A percentile compares a stretch with the other conserved stretches of the same genome.
phyloP scores from a whole-genome alignment of 2,888 invertebrate genomes.

The Andrena bicolor region DNA sequence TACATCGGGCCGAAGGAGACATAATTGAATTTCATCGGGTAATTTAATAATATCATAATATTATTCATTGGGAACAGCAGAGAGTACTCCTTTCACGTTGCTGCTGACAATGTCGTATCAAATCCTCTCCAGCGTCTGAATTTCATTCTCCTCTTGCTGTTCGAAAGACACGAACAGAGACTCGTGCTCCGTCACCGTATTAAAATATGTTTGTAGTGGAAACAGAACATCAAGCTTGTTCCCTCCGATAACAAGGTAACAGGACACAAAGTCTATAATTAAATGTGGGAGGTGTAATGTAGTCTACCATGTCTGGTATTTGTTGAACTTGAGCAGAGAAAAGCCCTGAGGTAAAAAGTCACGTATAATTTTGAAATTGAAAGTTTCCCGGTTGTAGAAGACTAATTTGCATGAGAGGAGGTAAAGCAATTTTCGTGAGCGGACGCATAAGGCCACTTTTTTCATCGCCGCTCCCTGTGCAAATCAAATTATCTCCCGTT shows the following conservation, averaged over 20 bases:
- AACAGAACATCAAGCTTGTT: too few species aligned
- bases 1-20: not conserved
- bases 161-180: not conserved
- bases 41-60: conserved; percentile 55
- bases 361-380: not conserved
- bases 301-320: not conserved
- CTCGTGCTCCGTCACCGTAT: not conserved
- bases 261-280: too few species aligned
- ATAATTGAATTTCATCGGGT: conserved; percentile 50
- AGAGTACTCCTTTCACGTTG: not conserved
- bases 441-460: conserved; percentile 40
- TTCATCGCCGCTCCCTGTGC: conserved; percentile 22
- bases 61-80: conserved; percentile 41
- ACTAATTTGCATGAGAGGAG: conserved; percentile 16
- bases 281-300: too few species aligned
- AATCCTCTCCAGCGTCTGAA: not conserved
- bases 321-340: not conserved
- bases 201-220: too few species aligned
- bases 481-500: conserved; percentile 65
- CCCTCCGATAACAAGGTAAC: too few species aligned
- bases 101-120: not conserved
- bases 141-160: not conserved
- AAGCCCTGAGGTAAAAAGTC: not conserved
- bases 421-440: conserved; percentile 35
- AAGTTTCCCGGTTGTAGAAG: not conserved